Base-by-base conservation (phyloP, 2,797 vertebrate species). In the Anguilla anguilla region DNA sequence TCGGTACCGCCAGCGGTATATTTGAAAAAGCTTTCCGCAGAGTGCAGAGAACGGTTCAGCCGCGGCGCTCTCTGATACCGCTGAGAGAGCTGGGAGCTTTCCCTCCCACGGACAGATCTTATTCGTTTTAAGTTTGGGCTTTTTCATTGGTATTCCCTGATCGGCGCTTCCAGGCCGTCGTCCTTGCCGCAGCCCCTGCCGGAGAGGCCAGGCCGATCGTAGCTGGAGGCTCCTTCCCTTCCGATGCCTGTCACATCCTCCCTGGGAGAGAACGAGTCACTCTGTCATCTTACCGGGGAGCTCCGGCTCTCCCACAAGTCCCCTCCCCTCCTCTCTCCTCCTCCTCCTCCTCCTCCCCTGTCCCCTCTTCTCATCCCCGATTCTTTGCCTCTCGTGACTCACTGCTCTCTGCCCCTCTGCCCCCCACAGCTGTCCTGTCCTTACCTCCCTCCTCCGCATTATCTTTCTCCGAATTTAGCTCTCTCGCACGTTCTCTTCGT, bases 221-320 rank as follows among this genome's bases (percentile, higher is more conserved):
- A 94, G 95, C 96, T 96, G 95, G 95, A 95, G 96, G 96, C 96
- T 96, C 94, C 95, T 96, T 94, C 92, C 96, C 96, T 96, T 96
- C 96, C 96, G 95, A 96, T 94, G 96, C 94, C 96, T 96, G 96
- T 96, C 96, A 96, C 96, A 96, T 95, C 94, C 94, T 94, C 96
- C 95, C 96, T 95, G 95, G 91, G 95, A 87, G 67, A 51, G 95
- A 96, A 82, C 43, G 22, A 82, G 94, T 92, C 94, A 94, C 93
- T 92, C 95, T 96, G 95, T 96, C 95, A 96, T 96, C 95, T 96
- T 96, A 94, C 95, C 94, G 93, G 95, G 95, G 95, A 22, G 74
- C 74, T 43, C 74, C 39, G 0, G 79, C 79, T 49, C 79, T 46
- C 79, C 22, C 19, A 22, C 74, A 31, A 31, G 69, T 46, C 35